These are phyloP conservation scores for Trachelus iudaicus DNA, from an alignment of 2,888 invertebrate genomes.

Conservation along the genomic window DNA sequence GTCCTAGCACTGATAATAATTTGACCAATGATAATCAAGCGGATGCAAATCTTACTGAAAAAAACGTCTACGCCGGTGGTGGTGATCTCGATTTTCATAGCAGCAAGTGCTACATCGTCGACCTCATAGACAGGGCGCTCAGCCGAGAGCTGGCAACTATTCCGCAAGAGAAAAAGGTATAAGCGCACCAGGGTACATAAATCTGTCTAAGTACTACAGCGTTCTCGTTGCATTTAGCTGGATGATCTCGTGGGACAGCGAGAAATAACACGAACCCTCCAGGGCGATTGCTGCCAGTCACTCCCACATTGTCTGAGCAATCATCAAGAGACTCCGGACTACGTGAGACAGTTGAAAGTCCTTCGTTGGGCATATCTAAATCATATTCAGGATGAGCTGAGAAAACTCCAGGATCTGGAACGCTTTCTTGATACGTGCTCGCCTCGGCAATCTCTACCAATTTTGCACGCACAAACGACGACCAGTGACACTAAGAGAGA, in stretches of 20 bases:
- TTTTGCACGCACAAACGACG: slow-evolving; percentile 14
- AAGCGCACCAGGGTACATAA: neutral
- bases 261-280: slow-evolving; percentile 41
- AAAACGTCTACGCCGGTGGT: slow-evolving; percentile 31
- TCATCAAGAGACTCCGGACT: slow-evolving; percentile 49
- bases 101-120: slow-evolving; percentile 66
- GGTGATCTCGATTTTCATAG: slow-evolving; percentile 64
- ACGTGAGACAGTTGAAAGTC: slow-evolving; percentile 63
- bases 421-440: slow-evolving; percentile 62
- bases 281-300: slow-evolving; percentile 33
- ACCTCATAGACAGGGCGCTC: slow-evolving; percentile 65
- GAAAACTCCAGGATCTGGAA: slow-evolving; percentile 64
- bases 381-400: slow-evolving; percentile 66
- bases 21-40: neutral
- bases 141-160: slow-evolving; percentile 64
- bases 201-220: neutral
- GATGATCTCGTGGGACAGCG: neutral
- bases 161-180: slow-evolving; percentile 31
- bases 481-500: slow-evolving; percentile 8
- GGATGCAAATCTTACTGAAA: slow-evolving; percentile 3
- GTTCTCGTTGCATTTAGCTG: neutral
- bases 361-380: slow-evolving; percentile 66
- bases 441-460: slow-evolving; percentile 26
- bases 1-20: neutral
- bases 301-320: slow-evolving; percentile 45